Base-by-base conservation (phyloP, 2,888 invertebrate species). In the Trilocha varians region DNA sequence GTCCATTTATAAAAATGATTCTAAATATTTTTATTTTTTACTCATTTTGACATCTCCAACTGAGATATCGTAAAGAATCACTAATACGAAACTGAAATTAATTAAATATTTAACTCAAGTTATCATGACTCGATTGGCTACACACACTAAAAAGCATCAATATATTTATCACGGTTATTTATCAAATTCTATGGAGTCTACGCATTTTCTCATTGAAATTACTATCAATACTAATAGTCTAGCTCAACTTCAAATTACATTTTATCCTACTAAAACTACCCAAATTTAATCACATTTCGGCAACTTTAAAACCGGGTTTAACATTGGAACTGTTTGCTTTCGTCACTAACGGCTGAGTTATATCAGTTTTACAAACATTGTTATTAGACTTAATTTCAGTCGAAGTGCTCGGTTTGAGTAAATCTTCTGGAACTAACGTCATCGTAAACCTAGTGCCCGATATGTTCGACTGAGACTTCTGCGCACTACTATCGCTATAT, bases 401-500 rank as follows among this genome's bases (percentile, higher is more conserved):
- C 8, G 76, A 65, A 0, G 73, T 57, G 46, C 62, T 58, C 1
- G 76, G 63, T 41, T 56, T 58, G 15, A 74, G 53, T 36, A 53
- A 48, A 25, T 82, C 75, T 41, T 84, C 83, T 0, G 70, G 57
- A 3, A 85, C 83, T 39, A 78, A 50, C 0, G 83, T 85, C 1
- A 83, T 85, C 32, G 71, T 85, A 48, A 85, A 85, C 47, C 85
- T 65, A 57, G 73, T 83, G 38, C 66, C 64, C 1, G 62, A 54
- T 5, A 65, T 61, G 25, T 25, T 25, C n/a, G 54, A 50, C 42
- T 70, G 69, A 2, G 65, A 70, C 49, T 76, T 83, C 52, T 70
- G 75, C 33, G 82, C 74, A 45, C 73, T 72, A 51, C 79, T 72
- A 35, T 84, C 84, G 46, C 80, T 82, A 43, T 72, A 78, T 51